Conservation (phyloP, 2,888 invertebrate genomes). For the Apeira syringaria region DNA sequence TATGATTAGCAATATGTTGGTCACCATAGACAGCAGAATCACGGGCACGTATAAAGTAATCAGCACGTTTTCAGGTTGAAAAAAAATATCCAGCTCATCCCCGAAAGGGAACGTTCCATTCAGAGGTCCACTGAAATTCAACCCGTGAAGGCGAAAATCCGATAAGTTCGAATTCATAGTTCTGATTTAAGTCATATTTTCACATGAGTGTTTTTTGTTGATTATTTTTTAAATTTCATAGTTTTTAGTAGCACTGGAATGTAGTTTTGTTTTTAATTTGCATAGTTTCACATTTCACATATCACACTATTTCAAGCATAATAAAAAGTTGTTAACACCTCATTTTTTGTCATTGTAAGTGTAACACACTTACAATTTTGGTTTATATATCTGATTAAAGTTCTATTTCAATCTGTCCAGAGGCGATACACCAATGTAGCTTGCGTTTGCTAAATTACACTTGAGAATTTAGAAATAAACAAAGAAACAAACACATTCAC, state of each 20-base stretch:
- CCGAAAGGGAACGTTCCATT: constrained; percentile 40
- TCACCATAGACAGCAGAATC: constrained; percentile 84
- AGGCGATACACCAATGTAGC: too few relatives aligned
- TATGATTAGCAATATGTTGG: constrained; percentile 86
- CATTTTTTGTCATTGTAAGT: too few relatives aligned
- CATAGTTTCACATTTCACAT: neutral
- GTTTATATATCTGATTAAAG: too few relatives aligned
- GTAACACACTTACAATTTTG: too few relatives aligned
- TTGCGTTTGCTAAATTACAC: too few relatives aligned
- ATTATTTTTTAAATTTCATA: too few relatives aligned
- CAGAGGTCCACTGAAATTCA: constrained; percentile 25
- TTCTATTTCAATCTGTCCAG: too few relatives aligned
- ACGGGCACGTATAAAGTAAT: constrained; percentile 86
- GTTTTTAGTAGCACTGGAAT: too few relatives aligned
- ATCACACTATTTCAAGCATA: too few relatives aligned
- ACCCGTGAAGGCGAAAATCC: constrained; percentile 22
- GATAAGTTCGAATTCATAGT: constrained; percentile 39
- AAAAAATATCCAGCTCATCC: constrained; percentile 63
- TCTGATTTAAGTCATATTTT: constrained; percentile 17
- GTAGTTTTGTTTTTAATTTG: neutral
- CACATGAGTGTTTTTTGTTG: neutral
- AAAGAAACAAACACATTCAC: too few relatives aligned
- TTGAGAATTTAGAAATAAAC: too few relatives aligned
- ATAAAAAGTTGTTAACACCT: too few relatives aligned
- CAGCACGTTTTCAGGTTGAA: constrained; percentile 74